Evolutionary conservation across 2,113 vertebrate genomes (phyloP), one percentile per base, ranked within the genome.

Genomic region (Marmota flaviventris): DNA sequence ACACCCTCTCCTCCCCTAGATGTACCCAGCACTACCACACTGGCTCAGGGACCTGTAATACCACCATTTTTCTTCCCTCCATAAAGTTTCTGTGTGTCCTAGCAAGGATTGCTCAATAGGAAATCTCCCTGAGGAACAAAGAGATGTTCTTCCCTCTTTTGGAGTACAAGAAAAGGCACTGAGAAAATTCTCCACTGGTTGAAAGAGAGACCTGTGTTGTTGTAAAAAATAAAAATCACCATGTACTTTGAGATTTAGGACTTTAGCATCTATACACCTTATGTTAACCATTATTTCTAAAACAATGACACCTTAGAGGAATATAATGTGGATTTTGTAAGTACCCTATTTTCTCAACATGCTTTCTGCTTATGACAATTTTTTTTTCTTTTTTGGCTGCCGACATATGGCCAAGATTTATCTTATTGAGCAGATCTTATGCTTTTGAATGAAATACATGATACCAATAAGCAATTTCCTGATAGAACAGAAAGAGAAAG

Each of bases 391-490:
- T 45, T 13, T 91, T 91, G 96, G 94, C 95, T 95, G 84, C 75
- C 29, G 91, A 97, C 93, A 97, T 97, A 97, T 96, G 97, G 95
- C 24, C 89, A 96, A 93, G 83, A 96, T 63, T 85, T 63, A 96
- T 98, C 89, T 97, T 96, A 92, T 94, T 95, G 97, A 95, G 73
- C 61, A 93, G 82, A 95, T 11, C 77, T 27, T 93, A 77, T 85
- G 88, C 51, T 98, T 94, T 95, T 94, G 96, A 98, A 97, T 93
- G 77, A 97, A 97, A 96, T 91, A 86, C 51, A 94, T 58, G 82
- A 72, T 97, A 90, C 85, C 94, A 65, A 93, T 90, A 97, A 98
- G 65, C 34, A 96, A 95, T 93, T 98, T 92, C 97, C 92, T 97
- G 91, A 85, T 96, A 65, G 63, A 87, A 89, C 86, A 93, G 89